phyloP scores from a whole-genome alignment of 2,113 vertebrate genomes.

The Catharus bicknelli region DNA sequence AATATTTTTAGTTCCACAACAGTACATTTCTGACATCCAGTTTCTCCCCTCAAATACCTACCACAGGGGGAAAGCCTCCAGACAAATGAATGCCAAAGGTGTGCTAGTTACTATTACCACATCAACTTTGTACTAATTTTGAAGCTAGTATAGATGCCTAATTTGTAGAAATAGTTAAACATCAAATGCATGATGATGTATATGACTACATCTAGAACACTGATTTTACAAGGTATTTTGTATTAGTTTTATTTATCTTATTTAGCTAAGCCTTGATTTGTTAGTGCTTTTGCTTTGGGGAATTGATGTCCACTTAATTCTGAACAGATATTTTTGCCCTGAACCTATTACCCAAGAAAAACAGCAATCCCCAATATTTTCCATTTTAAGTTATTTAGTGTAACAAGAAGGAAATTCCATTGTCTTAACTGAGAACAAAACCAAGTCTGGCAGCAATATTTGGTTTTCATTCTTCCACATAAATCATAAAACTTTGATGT shows the following conservation, averaged over 20 bases:
- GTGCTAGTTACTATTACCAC: not conserved
- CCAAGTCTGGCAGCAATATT: accelerated
- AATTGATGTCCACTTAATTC: not conserved
- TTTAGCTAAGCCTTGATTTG: slow-evolving; percentile 1
- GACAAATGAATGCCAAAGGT: not conserved
- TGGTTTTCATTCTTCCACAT: not conserved
- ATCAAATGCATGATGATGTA: slow-evolving; percentile 31
- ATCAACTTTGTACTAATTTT: not conserved
- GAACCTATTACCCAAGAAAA: not conserved
- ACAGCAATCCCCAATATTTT: not conserved
- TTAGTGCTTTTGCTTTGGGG: not conserved
- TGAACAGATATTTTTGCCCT: not conserved
- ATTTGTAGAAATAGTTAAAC: slow-evolving; percentile 40
- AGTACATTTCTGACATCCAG: not conserved
- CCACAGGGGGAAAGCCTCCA: not conserved
- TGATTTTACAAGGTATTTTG: not conserved
- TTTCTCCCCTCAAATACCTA: not conserved
- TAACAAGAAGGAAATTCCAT: not conserved
- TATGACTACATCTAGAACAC: not conserved
- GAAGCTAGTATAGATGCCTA: slow-evolving; percentile 8
- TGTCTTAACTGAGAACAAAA: not conserved
- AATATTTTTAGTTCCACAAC: not conserved
- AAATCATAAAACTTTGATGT: not conserved
- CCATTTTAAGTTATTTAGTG: not conserved
- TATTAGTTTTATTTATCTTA: slow-evolving; percentile 1